These are phyloP conservation scores for Spinus olivaceus DNA, from an alignment of 2,797 vertebrate genomes.

Conservation along the genomic window DNA sequence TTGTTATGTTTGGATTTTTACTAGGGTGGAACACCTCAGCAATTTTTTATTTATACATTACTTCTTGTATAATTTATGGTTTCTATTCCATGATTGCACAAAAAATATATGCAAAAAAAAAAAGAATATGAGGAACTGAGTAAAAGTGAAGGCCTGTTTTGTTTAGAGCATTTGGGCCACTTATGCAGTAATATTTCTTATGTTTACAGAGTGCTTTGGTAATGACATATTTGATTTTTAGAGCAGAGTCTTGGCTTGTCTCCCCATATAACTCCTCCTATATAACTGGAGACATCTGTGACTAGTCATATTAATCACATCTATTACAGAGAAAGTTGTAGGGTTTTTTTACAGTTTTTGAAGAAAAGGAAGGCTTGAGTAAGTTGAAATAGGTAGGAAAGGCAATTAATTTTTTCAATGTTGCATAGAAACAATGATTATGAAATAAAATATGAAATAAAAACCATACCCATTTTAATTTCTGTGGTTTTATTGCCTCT, in stretches of 20 bases:
- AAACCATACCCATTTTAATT: neutral
- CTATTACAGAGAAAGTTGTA: neutral
- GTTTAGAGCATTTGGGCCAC: neutral
- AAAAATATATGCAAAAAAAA: neutral
- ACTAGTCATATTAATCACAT: neutral
- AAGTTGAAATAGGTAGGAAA: neutral
- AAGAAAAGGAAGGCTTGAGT: neutral
- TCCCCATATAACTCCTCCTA: neutral
- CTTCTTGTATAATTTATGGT: neutral
- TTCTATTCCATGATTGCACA: neutral
- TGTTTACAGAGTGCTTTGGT: neutral
- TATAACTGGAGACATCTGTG: neutral
- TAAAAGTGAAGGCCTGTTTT: neutral
- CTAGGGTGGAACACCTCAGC: neutral
- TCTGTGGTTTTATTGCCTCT: neutral
- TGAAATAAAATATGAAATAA: neutral
- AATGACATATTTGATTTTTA: neutral
- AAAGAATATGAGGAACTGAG: neutral
- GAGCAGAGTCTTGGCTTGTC: neutral
- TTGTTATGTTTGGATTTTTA: neutral
- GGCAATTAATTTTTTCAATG: neutral
- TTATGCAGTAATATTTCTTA: neutral
- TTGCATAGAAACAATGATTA: neutral
- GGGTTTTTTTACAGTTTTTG: accelerated
- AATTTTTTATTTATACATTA: neutral